Base-by-base conservation (phyloP, 2,113 vertebrate species). In the Bothrops jararaca region DNA sequence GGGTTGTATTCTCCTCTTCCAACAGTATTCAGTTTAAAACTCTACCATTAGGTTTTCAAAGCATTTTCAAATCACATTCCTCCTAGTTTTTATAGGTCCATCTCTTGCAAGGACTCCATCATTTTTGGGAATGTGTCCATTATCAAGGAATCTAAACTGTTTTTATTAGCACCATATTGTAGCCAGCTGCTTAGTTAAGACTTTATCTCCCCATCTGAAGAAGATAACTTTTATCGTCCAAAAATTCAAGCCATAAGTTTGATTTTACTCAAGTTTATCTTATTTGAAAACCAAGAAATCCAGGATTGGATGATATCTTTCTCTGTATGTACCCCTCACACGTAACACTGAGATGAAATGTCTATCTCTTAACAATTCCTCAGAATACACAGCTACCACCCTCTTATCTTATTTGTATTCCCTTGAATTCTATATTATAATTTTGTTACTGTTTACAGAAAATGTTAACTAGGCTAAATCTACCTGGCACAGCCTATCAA, bases 401-500 rank as follows among this genome's bases (percentile, higher is more conserved):
- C 18, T 42, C 34, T 80, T 34, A 80, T 80, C 34, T 42, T 80
- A 42, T 42, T 22, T 80, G 7, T 80, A 80, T 80, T 34, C 7
- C 74, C 34, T 80, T 80, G n/a, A 85, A 18, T 57, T 91, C 24
- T 86, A 69, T 26, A 12, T 85, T 92, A 85, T 11, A 74, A 88
- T 15, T 42, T n/a, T 86, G 74, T 39, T 52, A 34, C 60, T 56
- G 29, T 86, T 88, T 53, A 85, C 13, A 53, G 29, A 34, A 60
- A 45, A 86, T 2, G 1, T 54, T 80, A 29, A 45, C 23, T 9
- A 80, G 4, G 48, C 34, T 45, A 29, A 45, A 80, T 42, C 95
- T 98, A 99, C 99, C 98, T 99, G 99, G 94, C 99, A 99, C 96
- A 99, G 98, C 95, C 99, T 98, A 97, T 99, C 99, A 94, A 99